A percentile compares a stretch with the other conserved stretches of the same genome.
Evolutionary conservation across 2,113 vertebrate species (phyloP).

Genomic region (Fregetta grallaria): DNA sequence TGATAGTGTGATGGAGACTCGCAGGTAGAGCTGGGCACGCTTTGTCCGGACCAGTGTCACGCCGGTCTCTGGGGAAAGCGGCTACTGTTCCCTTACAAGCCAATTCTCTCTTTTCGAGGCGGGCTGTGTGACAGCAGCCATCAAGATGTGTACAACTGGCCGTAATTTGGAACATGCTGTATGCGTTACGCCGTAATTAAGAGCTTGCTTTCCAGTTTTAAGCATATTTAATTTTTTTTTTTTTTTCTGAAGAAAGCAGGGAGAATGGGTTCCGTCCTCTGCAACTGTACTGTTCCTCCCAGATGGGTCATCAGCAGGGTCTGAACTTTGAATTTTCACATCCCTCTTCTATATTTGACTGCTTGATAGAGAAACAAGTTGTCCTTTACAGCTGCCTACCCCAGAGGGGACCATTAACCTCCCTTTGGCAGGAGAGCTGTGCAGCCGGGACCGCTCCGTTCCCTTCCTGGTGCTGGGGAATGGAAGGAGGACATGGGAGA

Average conservation of each 20-base stretch:
- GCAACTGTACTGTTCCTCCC: not conserved
- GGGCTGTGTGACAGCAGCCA: not conserved
- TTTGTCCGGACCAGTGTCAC: not conserved
- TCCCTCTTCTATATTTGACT: slow-evolving; percentile 37
- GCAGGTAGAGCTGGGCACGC: not conserved
- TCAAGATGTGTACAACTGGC: rapidly evolving
- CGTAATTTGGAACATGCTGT: not conserved
- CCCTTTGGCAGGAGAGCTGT: not conserved
- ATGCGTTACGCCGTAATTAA: not conserved
- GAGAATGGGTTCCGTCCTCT: not conserved
- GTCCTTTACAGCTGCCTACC: slow-evolving; percentile 2
- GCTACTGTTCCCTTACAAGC: rapidly evolving
- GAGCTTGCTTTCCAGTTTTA: not conserved
- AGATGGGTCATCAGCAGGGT: not conserved
- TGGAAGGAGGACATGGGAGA: slow-evolving; percentile 30
- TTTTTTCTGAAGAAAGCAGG: not conserved
- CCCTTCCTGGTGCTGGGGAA: not conserved
- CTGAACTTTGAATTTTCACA: slow-evolving; percentile 25
- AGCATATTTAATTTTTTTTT: not conserved
- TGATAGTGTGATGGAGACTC: not conserved
- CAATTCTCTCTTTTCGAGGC: not conserved
- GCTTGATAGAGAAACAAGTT: not conserved
- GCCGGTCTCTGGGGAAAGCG: not conserved
- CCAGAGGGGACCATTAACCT: not conserved
- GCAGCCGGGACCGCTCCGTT: not conserved